phyloP scores from a whole-genome alignment of 1,140 invertebrate genomes.

The Brachionus paranguensis region DNA sequence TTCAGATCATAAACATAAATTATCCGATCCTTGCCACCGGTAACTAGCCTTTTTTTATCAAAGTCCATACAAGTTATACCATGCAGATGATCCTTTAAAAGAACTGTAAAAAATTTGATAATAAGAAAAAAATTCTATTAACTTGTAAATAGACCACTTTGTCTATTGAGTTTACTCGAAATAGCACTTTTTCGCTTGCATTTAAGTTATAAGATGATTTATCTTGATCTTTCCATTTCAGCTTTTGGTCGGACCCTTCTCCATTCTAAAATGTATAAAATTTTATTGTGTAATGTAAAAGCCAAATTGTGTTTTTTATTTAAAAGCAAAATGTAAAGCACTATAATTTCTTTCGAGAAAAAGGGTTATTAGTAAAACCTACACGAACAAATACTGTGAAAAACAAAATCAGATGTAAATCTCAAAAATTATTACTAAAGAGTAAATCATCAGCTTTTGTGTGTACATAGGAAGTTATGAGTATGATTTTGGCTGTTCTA shows the following conservation, averaged over 20 bases:
- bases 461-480: too few species aligned
- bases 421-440: too few species aligned
- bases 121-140: background rate
- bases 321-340: too few species aligned
- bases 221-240: background rate
- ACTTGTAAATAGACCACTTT: constrained; percentile 21
- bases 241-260: background rate
- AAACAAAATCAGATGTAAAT: too few species aligned
- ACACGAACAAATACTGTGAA: too few species aligned
- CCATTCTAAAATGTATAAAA: background rate
- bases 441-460: too few species aligned
- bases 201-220: background rate
- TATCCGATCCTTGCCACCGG: background rate
- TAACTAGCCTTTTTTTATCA: constrained; percentile 33
- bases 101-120: background rate
- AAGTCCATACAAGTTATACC: constrained; percentile 30
- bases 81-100: background rate
- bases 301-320: too few species aligned
- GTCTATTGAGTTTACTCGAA: background rate
- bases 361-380: too few species aligned
- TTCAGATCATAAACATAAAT: constrained; percentile 22
- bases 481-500: too few species aligned
- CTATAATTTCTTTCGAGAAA: too few species aligned
- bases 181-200: background rate
- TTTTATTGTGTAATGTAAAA: background rate